phyloP scores from a whole-genome alignment of 2,797 vertebrate genomes.

The Acipenser ruthenus region DNA sequence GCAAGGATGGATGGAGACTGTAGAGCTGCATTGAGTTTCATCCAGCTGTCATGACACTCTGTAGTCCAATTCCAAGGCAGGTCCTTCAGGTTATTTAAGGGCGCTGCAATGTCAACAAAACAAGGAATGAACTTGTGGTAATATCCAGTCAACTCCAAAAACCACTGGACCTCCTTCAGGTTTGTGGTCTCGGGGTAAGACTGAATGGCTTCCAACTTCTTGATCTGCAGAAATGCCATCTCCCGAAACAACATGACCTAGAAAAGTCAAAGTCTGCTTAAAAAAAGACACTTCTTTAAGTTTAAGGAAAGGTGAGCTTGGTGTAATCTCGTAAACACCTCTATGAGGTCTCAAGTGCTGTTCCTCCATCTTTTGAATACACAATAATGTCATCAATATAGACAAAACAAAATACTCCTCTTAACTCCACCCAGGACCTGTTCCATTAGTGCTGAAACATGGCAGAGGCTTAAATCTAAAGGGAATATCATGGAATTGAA shows the following conservation, averaged over 20 bases:
- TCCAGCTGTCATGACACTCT: not conserved
- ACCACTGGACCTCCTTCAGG: not conserved
- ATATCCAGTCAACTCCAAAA: not conserved
- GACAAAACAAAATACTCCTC: not conserved
- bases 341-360: too few relatives aligned
- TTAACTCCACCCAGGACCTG: too few relatives aligned
- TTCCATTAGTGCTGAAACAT: too few relatives aligned
- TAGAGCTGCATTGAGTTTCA: not conserved
- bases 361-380: not conserved
- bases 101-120: too few relatives aligned
- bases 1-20: not conserved
- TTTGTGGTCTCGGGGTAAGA: not conserved
- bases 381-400: constrained; percentile 8
- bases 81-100: not conserved
- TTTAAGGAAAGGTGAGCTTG: not conserved
- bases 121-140: too few relatives aligned
- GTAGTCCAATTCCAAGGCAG: not conserved
- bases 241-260: not conserved
- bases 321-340: too few relatives aligned
- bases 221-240: not conserved
- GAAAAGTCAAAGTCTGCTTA: not conserved
- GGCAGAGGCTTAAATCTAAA: too few relatives aligned
- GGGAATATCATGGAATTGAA: too few relatives aligned
- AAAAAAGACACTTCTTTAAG: constrained; percentile 1
- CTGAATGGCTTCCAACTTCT: not conserved